These are phyloP conservation scores for Lutjanus erythropterus DNA, from an alignment of 2,113 vertebrate species.

Conservation along the genomic window DNA sequence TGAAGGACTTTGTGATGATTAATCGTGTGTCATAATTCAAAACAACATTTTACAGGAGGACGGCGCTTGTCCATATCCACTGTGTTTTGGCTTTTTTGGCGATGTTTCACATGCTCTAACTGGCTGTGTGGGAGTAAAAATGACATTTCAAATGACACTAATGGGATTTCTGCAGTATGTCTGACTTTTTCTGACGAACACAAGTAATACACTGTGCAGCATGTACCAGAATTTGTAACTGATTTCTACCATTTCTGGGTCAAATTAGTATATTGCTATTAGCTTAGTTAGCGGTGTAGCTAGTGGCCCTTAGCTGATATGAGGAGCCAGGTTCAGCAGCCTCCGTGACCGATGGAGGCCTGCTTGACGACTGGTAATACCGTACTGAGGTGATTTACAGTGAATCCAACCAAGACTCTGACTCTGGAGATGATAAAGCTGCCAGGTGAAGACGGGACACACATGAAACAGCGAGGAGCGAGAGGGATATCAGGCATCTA, in stretches of 20 bases:
- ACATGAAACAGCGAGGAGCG: too few species aligned
- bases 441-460: too few species aligned
- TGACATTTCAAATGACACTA: neutral
- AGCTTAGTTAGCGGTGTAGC: too few species aligned
- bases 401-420: too few species aligned
- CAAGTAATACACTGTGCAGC: neutral
- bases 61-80: neutral
- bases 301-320: too few species aligned
- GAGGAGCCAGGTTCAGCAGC: too few species aligned
- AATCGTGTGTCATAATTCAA: neutral
- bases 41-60: slow-evolving; percentile 2
- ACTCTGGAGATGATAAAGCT: too few species aligned
- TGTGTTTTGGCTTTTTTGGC: neutral
- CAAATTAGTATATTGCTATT: too few species aligned
- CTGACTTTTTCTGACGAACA: neutral
- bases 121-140: neutral
- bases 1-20: slow-evolving; percentile 13
- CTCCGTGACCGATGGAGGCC: too few species aligned
- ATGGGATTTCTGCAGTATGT: neutral
- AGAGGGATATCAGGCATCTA: too few species aligned
- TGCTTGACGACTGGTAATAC: too few species aligned
- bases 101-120: neutral
- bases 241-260: neutral
- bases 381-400: too few species aligned
- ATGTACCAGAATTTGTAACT: neutral